Conservation (phyloP, 2,113 vertebrate genomes). For the Rostratula benghalensis region DNA sequence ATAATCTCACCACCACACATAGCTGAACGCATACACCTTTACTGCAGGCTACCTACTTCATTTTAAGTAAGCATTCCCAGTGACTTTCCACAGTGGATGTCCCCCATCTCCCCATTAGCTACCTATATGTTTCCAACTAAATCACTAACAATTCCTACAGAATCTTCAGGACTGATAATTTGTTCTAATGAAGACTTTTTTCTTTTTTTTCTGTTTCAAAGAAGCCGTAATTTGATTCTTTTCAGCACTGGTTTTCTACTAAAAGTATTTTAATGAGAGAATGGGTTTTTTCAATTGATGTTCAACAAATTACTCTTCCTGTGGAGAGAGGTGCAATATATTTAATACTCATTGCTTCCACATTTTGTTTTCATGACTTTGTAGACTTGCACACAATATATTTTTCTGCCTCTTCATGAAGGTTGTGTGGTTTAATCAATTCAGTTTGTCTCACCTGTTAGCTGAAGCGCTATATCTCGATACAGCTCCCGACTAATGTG, state of each 20-base stretch:
- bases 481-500: conserved; percentile 82
- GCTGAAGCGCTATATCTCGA: conserved; percentile 79
- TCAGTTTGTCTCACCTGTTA: conserved; percentile 78
- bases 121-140: background rate
- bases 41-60: background rate
- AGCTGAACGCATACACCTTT: background rate
- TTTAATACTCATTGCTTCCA: background rate
- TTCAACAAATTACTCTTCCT: background rate
- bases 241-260: background rate
- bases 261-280: background rate
- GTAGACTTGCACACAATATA: background rate
- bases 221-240: background rate
- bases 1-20: background rate
- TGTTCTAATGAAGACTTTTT: background rate
- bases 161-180: background rate
- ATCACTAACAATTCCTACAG: background rate
- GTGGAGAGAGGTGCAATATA: background rate
- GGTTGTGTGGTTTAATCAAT: background rate
- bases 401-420: background rate
- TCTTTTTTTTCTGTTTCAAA: background rate
- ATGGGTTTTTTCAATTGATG: background rate
- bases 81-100: background rate
- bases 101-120: background rate
- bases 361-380: background rate
- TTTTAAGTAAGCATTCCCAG: background rate